phyloP scores from a whole-genome alignment of 2,888 invertebrate genomes.

The Nasonia oneida region DNA sequence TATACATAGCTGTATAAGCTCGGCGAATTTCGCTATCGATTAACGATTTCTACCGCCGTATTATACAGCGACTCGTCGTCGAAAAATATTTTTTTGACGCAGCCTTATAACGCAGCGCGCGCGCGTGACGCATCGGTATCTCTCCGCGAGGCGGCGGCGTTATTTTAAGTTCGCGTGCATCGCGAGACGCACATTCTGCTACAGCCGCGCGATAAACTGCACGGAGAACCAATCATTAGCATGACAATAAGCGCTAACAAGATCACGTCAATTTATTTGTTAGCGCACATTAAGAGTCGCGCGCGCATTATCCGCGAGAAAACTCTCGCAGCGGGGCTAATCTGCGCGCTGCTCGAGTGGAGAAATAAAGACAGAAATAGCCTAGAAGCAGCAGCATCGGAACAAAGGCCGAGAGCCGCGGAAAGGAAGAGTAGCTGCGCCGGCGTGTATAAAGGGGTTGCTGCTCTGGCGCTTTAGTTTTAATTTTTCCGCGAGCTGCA shows the following conservation, averaged over 20 bases:
- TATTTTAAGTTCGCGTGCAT: neutral
- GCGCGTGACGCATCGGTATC: neutral
- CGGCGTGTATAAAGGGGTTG: neutral
- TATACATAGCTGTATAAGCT: neutral
- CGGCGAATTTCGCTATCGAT: neutral
- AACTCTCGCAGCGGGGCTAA: neutral
- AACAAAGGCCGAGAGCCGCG: neutral
- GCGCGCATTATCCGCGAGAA: neutral
- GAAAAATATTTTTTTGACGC: neutral
- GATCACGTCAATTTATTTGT: neutral
- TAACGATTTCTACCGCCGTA: neutral
- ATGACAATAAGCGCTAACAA: neutral
- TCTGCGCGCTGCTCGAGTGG: neutral
- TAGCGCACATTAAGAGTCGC: neutral
- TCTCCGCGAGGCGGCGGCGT: neutral
- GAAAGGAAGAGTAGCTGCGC: constrained; percentile 7
- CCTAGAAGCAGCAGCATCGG: neutral
- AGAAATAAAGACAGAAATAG: constrained; percentile 10
- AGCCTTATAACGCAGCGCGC: too few relatives aligned
- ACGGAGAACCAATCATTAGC: neutral
- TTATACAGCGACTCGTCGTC: neutral
- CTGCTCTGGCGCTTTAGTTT: constrained; percentile 57
- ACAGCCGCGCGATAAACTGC: neutral
- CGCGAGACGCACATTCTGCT: too few relatives aligned
- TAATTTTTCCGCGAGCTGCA: constrained; percentile 62